These are phyloP conservation scores for Micropoecilia bifurca DNA, from an alignment of 2,797 vertebrate genomes.

Conservation along the genomic window DNA sequence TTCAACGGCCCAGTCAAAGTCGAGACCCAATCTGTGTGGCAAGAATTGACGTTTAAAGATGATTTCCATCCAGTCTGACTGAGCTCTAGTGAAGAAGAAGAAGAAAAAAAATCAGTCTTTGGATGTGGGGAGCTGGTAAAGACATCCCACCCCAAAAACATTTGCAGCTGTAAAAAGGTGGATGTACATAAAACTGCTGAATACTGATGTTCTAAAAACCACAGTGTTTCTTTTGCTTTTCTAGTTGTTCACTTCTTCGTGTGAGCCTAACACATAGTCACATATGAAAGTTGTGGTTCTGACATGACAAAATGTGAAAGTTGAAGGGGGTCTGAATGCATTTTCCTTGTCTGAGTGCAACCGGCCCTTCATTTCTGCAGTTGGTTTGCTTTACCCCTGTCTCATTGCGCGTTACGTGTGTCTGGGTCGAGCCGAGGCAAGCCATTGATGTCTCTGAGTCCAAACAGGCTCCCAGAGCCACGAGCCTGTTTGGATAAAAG, in stretches of 20 bases:
- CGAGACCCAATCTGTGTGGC: not conserved
- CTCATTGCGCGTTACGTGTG: not conserved
- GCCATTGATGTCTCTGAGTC: slow-evolving; percentile 36
- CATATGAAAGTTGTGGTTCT: not conserved
- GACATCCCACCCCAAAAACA: not conserved
- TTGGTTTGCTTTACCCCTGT: not conserved
- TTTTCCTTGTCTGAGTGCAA: not conserved
- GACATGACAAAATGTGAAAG: not conserved
- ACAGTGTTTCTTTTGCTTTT: not conserved
- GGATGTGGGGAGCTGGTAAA: not conserved
- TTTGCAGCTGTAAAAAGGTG: slow-evolving; percentile 4
- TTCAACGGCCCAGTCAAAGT: not conserved
- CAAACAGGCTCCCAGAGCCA: slow-evolving; percentile 44
- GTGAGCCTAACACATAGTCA: not conserved
- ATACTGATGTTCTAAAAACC: not conserved
- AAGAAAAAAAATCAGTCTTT: not conserved
- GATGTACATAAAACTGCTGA: not conserved
- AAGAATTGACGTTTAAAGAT: not conserved
- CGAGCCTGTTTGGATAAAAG: slow-evolving; percentile 56
- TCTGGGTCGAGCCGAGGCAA: slow-evolving; percentile 14
- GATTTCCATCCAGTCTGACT: not conserved
- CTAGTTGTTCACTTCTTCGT: not conserved
- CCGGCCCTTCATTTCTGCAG: not conserved
- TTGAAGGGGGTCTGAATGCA: not conserved
- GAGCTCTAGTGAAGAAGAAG: not conserved